These are phyloP conservation scores for Lasaia peninsularis DNA, from an alignment of 1,140 invertebrate species.

Conservation along the genomic window DNA sequence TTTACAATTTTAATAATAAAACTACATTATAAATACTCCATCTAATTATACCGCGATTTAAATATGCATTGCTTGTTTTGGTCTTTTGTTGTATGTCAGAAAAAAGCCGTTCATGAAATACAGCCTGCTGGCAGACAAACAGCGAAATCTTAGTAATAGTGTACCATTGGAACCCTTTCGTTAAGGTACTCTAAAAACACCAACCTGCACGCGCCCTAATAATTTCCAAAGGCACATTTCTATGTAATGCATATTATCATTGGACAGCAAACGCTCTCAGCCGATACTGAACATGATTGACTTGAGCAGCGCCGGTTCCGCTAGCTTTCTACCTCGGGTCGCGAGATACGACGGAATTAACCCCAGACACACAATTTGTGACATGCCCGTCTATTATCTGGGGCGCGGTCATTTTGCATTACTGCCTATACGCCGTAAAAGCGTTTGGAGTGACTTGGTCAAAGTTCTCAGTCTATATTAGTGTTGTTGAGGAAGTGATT, in stretches of 20 bases:
- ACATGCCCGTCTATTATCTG: slow-evolving; percentile 43
- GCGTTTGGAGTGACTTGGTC: not conserved
- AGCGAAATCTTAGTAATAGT: no score
- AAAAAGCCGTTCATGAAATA: no score
- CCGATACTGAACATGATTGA: slow-evolving; percentile 35
- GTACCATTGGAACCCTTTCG: no score
- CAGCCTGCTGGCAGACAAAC: no score
- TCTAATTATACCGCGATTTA: no score
- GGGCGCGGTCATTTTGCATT: slow-evolving; percentile 21
- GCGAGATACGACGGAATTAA: slow-evolving; percentile 39
- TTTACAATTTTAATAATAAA: no score
- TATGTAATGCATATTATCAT: slow-evolving; percentile 11
- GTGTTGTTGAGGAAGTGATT: no score
- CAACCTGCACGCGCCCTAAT: not conserved
- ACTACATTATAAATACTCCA: no score
- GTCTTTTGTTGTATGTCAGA: no score
- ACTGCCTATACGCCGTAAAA: slow-evolving; percentile 12
- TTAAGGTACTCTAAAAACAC: not conserved
- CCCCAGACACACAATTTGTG: slow-evolving; percentile 37
- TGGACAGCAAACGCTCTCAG: slow-evolving; percentile 10
- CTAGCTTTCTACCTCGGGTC: slow-evolving; percentile 38
- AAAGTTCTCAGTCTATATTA: no score
- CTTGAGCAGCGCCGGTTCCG: slow-evolving; percentile 33
- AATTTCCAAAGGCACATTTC: slow-evolving; percentile 13
- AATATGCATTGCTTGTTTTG: no score